Conservation (phyloP, 2,888 invertebrate species). For the Meloe dianella region DNA sequence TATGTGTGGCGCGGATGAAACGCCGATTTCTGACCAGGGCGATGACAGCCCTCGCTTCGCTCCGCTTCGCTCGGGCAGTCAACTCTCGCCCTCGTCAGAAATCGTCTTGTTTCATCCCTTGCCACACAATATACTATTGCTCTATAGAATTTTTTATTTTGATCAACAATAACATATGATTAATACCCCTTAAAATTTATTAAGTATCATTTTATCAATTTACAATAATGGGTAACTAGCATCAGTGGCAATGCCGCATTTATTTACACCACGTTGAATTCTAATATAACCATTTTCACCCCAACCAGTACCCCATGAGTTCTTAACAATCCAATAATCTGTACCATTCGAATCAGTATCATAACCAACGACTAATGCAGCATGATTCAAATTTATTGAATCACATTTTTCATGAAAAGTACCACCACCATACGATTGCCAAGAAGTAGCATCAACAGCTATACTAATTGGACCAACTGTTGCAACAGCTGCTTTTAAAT, state of each 20-base stretch:
- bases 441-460: slow-evolving; percentile 79
- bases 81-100: too few species aligned
- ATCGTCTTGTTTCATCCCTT: too few species aligned
- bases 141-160: too few species aligned
- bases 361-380: slow-evolving; percentile 64
- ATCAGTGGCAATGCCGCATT: slow-evolving; percentile 78
- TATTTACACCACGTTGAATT: slow-evolving; percentile 63
- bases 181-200: too few species aligned
- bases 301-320: slow-evolving; percentile 66
- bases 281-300: slow-evolving; percentile 51
- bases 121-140: too few species aligned
- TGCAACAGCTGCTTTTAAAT: slow-evolving; percentile 76
- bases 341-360: slow-evolving; percentile 63
- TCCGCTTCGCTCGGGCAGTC: too few species aligned
- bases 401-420: slow-evolving; percentile 81
- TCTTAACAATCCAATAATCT: slow-evolving; percentile 74
- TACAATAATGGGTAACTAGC: too few species aligned
- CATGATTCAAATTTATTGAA: slow-evolving; percentile 74
- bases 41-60: too few species aligned
- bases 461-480: slow-evolving; percentile 83
- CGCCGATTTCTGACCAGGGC: too few species aligned
- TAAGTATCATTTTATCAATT: too few species aligned
- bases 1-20: too few species aligned
- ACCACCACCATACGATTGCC: slow-evolving; percentile 81
- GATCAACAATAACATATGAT: too few species aligned